Evolutionary conservation across 2,113 vertebrate genomes (phyloP), one percentile per base, ranked within the genome.

Genomic region (Pleuronectes platessa): DNA sequence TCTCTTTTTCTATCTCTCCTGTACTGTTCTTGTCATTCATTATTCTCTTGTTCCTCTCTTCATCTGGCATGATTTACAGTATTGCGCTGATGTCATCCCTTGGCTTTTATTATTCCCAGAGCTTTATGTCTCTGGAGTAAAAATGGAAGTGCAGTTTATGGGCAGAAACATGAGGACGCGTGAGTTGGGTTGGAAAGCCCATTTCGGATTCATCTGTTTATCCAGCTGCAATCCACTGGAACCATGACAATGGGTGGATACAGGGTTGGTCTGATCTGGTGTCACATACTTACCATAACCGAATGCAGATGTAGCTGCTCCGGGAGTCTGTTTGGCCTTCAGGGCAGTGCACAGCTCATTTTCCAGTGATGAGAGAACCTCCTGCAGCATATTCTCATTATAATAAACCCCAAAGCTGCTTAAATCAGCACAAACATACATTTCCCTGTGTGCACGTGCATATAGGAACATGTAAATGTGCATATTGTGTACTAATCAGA

Each of bases 181-280:
- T 79, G 3, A 68, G 24, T 27, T 65, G 81, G 71, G 58, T 68
- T 85, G 72, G 66, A 47, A 55, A n/a, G 65, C 55, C 79, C 49
- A 61, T 74, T 76, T 75, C 68, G 42, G 42, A 71, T 62, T 42
- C 27, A 61, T 27, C 5, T 56, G 68, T 87, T 86, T 87, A 24
- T 76, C 31, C 84, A 90, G 84, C 78, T 86, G 82, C 68, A 75
- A 27, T 35, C 56, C 1, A 61, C n/a, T 76, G 67, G 65, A 79
- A 56, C 31, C 11, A 68, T 40, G 35, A 74, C 35, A 78, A n/a
- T 68, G 73, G 65, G 68, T 80, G 82, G 62, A 82, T n/a, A 40
- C 42, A 54, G 72, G 73, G 66, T 21, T 15, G 14, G 14, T 61
- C 47, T 72, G 71, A 68, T 79, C 56, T 23, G 23, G 13, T 74